Base-by-base conservation (phyloP, 92 coral and sea anemone species). In the Zoanthus sociatus region DNA sequence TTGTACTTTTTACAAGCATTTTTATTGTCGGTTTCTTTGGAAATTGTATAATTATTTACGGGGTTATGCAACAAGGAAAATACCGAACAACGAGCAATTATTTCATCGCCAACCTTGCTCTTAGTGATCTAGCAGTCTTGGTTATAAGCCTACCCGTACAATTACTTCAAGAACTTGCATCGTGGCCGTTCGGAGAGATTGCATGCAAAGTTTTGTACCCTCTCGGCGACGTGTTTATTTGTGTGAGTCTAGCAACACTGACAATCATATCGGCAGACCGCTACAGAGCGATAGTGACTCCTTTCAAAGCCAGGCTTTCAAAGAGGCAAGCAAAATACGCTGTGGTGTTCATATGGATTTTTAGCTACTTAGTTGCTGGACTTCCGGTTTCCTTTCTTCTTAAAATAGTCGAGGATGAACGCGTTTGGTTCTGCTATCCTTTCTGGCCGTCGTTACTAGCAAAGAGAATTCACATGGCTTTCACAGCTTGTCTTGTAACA, bases 121-220 rank as follows among this genome's bases (percentile, higher is more conserved):
- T 97, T 18, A 91, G 95, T 17, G 99, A 97, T 60, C 84, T 97
- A 47, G 99, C 99, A 16, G 98, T 97, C 8, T 60, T 97, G 2
- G 95, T 97, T 26, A 92, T 97, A 12, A 96, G 98, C 32, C 87
- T 97, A 10, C 99, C 99, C 0, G 93, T 96, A 26, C 96, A 95
- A 0, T 82, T 97, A 12, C 76, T 97, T 33, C 95, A 91, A 71
- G 96, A 97, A 55, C 92, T 97, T 50, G 95, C 97, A 0, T 97
- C 99, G 3, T 97, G 99, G 99, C 99, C 98, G 51, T 97, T 97
- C 45, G 99, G 99, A 1, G 99, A 97, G 45, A 66, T 95, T n/a
- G 93, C 98, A 1, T 97, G 99, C 32, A 95, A 95, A 89, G 93
- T 97, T 8, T 88, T 97, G 46, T 97, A 79, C 70, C 99, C 99